These are phyloP conservation scores for Charaxes varanes DNA, from an alignment of 1,140 invertebrate genomes.

Conservation along the genomic window DNA sequence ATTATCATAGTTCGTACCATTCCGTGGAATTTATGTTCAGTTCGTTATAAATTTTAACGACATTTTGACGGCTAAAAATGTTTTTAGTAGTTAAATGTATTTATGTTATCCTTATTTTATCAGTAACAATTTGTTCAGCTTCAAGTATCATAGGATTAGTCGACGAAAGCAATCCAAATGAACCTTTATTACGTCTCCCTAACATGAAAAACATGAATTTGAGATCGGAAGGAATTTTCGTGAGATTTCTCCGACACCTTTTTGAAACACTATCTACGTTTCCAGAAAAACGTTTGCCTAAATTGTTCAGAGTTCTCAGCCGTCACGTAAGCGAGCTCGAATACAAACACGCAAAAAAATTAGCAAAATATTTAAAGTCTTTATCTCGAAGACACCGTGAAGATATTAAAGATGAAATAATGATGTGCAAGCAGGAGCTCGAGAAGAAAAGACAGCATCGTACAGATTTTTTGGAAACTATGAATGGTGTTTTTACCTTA, in stretches of 20 bases:
- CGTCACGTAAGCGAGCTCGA: constrained; percentile 18
- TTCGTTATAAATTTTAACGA: no score
- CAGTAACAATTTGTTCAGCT: constrained; percentile 2
- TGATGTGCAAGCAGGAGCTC: constrained; percentile 27
- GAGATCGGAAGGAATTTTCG: constrained; percentile 35
- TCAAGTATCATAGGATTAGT: constrained; percentile 18
- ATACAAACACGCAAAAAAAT: constrained; percentile 25
- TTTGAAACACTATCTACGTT: constrained; percentile 30
- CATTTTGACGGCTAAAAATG: constrained; percentile 5
- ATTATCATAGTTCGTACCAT: no score
- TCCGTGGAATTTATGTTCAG: no score
- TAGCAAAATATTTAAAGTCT: constrained; percentile 30
- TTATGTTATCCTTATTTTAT: constrained; percentile 8
- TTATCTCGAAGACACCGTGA: constrained; percentile 32
- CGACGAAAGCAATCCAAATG: constrained; percentile 11
- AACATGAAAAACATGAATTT: constrained; percentile 15
- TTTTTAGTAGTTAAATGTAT: constrained; percentile 2
- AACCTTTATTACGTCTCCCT: constrained; percentile 10
- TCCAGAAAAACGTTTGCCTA: constrained; percentile 27
- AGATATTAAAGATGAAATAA: constrained; percentile 30
- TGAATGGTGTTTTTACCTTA: constrained; percentile 36
- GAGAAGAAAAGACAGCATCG: constrained; percentile 22
- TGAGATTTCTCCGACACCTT: constrained; percentile 33
- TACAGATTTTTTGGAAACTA: constrained; percentile 33
- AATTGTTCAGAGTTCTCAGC: constrained; percentile 33